Conservation (phyloP, 2,113 vertebrate species). For the Dolichallabes microphthalmus region DNA sequence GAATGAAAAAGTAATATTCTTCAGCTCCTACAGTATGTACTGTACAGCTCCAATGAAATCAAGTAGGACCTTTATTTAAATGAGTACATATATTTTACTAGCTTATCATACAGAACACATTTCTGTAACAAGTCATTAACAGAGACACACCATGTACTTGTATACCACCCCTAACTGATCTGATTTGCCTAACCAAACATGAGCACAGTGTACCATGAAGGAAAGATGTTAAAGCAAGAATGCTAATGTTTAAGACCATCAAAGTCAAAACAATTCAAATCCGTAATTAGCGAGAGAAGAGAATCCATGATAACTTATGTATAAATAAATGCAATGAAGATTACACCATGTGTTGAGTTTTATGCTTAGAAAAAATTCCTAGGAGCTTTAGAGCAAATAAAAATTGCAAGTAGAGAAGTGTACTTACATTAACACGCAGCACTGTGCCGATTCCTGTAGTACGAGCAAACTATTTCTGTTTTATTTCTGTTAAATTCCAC, state of each 20-base stretch:
- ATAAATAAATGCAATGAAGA: not conserved
- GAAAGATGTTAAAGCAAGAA: not conserved
- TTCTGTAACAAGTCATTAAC: not conserved
- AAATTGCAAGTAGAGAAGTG: not conserved
- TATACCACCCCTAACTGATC: not conserved
- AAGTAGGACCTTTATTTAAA: not conserved
- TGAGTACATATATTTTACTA: not conserved
- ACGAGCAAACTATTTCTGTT: not conserved
- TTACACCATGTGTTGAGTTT: not conserved
- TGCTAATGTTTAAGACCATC: not conserved
- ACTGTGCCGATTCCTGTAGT: not conserved
- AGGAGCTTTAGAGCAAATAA: not conserved
- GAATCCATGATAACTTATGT: not conserved
- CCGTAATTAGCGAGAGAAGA: not conserved
- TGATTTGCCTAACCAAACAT: not conserved
- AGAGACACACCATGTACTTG: not conserved
- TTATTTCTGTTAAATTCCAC: not conserved
- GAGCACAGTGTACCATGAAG: not conserved
- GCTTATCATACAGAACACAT: too few species aligned
- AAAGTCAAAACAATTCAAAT: not conserved
- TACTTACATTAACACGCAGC: not conserved
- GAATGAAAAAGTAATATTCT: not conserved
- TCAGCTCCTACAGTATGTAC: not conserved
- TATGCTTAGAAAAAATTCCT: not conserved
- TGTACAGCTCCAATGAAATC: not conserved